These are phyloP conservation scores for Paragorgia papillata DNA, from an alignment of 92 coral and sea anemone species.

Conservation along the genomic window DNA sequence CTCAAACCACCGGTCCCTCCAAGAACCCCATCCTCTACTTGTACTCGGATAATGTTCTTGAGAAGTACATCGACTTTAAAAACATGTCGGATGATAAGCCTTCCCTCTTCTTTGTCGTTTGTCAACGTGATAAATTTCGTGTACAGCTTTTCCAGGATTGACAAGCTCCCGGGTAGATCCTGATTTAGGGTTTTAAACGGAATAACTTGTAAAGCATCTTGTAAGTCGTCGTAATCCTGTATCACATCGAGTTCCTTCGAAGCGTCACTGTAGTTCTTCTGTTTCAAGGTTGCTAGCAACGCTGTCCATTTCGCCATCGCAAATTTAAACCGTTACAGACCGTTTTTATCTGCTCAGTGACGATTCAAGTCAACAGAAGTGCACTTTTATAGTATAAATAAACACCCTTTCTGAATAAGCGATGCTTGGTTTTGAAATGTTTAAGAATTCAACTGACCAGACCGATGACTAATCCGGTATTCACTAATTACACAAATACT, in stretches of 20 bases:
- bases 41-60: conserved; percentile 2
- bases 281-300: conserved; percentile 15
- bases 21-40: background rate
- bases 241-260: conserved; percentile 13
- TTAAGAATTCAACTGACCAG: too few species aligned
- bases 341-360: too few species aligned
- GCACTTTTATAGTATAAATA: too few species aligned
- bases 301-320: conserved; percentile 16
- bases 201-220: conserved; percentile 69
- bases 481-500: background rate
- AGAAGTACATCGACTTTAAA: conserved; percentile 17
- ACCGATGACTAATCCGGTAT: conserved; percentile 21
- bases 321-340: background rate
- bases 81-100: conserved; percentile 28
- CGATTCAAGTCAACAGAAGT: too few species aligned
- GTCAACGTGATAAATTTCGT: conserved; percentile 53
- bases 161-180: conserved; percentile 83
- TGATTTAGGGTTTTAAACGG: conserved; percentile 71
- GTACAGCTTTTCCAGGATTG: conserved; percentile 69
- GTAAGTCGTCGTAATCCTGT: conserved; percentile 71
- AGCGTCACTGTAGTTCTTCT: conserved; percentile 18
- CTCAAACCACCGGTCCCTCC: background rate
- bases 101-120: conserved; percentile 30
- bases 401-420: too few species aligned
- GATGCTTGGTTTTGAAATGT: too few species aligned